Conservation (phyloP, 2,888 invertebrate genomes). For the Thymelicus acteon region DNA sequence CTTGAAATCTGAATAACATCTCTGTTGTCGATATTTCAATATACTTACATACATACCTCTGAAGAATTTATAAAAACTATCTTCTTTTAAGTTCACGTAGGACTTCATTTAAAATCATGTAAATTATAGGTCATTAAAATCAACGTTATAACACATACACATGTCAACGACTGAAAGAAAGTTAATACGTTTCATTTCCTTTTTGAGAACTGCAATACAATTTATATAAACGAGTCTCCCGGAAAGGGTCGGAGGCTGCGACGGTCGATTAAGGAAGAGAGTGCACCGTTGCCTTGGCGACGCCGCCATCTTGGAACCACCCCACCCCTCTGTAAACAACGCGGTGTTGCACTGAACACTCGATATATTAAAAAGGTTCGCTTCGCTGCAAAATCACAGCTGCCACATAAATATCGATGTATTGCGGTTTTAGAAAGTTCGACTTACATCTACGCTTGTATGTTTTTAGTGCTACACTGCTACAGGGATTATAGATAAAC, state of each 20-base stretch:
- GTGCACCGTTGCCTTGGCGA: slow-evolving; percentile 82
- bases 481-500: not conserved
- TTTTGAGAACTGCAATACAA: slow-evolving; percentile 75
- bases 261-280: slow-evolving; percentile 85
- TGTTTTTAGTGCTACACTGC: slow-evolving; percentile 26
- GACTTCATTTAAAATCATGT: too few species aligned
- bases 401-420: slow-evolving; percentile 69
- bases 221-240: slow-evolving; percentile 76
- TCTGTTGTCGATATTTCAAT: too few species aligned
- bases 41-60: too few species aligned
- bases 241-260: slow-evolving; percentile 66
- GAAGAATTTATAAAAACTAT: too few species aligned
- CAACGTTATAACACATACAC: not conserved
- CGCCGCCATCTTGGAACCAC: slow-evolving; percentile 80
- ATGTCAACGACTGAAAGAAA: slow-evolving; percentile 46
- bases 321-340: slow-evolving; percentile 78
- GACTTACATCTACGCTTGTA: slow-evolving; percentile 17
- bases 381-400: slow-evolving; percentile 58
- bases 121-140: too few species aligned
- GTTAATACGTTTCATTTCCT: slow-evolving; percentile 35
- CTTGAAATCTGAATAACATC: too few species aligned
- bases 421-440: slow-evolving; percentile 47
- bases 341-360: slow-evolving; percentile 83
- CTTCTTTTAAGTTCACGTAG: too few species aligned
- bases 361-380: slow-evolving; percentile 81